phyloP scores from a whole-genome alignment of 92 coral and sea anemone species.

The Phymanthus crucifer region DNA sequence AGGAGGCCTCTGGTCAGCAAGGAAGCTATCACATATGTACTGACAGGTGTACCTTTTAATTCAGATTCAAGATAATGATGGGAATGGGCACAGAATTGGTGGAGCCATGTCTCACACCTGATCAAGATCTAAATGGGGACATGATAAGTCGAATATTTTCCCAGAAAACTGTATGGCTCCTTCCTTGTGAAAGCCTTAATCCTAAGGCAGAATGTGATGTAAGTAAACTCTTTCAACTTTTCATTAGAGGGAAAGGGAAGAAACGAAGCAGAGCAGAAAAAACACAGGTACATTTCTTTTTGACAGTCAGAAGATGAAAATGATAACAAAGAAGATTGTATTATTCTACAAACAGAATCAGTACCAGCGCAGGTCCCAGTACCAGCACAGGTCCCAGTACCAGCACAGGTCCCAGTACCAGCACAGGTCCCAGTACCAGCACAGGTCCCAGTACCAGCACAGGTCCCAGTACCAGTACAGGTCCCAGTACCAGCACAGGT shows the following conservation, averaged over 20 bases:
- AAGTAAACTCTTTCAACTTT: neutral
- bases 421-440: too few species aligned
- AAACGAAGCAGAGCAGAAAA: neutral
- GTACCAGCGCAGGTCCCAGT: too few species aligned
- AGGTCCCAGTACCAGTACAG: too few species aligned
- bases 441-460: too few species aligned
- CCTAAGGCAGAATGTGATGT: neutral
- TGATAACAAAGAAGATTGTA: neutral
- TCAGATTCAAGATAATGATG: constrained; percentile 33
- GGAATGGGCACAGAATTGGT: constrained; percentile 42
- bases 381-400: neutral
- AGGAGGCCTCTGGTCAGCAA: too few species aligned
- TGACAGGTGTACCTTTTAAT: neutral
- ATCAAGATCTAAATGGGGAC: constrained; percentile 49
- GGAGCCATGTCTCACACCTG: constrained; percentile 26
- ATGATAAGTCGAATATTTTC: constrained; percentile 33
- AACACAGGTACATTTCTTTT: neutral
- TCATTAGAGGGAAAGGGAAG: neutral
- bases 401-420: neutral
- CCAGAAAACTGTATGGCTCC: constrained; percentile 41
- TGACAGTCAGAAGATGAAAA: neutral
- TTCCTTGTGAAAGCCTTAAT: constrained; percentile 13
- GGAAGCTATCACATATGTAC: neutral
- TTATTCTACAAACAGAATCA: too few species aligned
- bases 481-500: too few species aligned